These are phyloP conservation scores for Pogonomyrmex barbatus DNA, from an alignment of 1,140 invertebrate species.

Conservation along the genomic window DNA sequence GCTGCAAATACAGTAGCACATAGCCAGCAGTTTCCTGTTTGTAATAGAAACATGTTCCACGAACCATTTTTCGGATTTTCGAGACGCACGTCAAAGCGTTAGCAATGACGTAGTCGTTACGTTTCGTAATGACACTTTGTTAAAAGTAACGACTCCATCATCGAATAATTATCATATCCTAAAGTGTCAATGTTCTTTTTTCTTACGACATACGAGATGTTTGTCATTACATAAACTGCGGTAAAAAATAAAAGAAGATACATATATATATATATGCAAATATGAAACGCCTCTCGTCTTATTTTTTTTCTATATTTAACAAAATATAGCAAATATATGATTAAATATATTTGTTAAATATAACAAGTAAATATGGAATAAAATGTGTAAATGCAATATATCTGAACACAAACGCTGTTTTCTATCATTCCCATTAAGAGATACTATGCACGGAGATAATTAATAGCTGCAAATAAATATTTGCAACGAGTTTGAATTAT, in stretches of 20 bases:
- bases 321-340: neutral
- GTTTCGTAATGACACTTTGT: conserved; percentile 7
- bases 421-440: neutral
- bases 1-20: conserved; percentile 4
- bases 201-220: neutral
- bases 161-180: neutral
- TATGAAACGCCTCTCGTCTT: neutral
- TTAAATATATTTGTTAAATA: neutral
- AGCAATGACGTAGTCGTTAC: conserved; percentile 14
- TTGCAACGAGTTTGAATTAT: neutral
- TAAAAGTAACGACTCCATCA: neutral
- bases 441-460: neutral
- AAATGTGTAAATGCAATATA: neutral
- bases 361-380: neutral
- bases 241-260: neutral
- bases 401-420: neutral
- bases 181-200: conserved; percentile 28
- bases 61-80: conserved; percentile 43
- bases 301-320: neutral
- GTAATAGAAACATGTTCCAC: conserved; percentile 37
- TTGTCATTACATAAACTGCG: neutral
- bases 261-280: neutral
- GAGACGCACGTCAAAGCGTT: neutral
- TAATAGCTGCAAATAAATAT: conserved; percentile 34
- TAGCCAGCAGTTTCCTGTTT: conserved; percentile 31